Percentiles rank a stretch among this genome's conserved stretches.
Evolutionary conservation across 2,888 invertebrate species (phyloP).

Genomic region (Amblyjoppa fuscipennis): DNA sequence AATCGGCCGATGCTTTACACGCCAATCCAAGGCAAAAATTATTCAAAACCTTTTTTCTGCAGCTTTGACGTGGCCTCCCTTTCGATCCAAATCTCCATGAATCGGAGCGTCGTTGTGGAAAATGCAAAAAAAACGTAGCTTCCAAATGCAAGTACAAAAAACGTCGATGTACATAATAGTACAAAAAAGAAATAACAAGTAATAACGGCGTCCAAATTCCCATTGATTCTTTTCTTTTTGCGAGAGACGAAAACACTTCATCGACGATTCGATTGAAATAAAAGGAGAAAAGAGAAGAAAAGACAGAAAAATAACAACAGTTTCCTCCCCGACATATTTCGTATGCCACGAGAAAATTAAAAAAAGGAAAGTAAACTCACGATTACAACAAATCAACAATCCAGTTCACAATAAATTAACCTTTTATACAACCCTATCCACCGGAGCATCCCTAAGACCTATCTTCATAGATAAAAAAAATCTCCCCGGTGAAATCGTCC

Average conservation of each 20-base stretch:
- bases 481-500: neutral
- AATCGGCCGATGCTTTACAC: too few species aligned
- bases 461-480: neutral
- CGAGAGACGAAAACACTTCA: conserved; percentile 26
- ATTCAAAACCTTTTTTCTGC: neutral
- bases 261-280: conserved; percentile 7
- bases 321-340: neutral
- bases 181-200: neutral
- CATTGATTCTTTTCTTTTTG: neutral
- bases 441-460: neutral
- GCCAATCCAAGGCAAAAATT: neutral
- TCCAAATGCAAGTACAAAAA: conserved; percentile 1
- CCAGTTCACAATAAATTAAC: conserved; percentile 14
- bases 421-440: neutral
- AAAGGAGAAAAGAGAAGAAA: neutral
- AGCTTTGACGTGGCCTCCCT: neutral
- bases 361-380: neutral
- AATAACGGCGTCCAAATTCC: neutral
- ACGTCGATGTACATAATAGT: neutral
- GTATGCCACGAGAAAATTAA: too few species aligned
- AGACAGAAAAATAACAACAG: neutral
- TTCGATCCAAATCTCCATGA: neutral
- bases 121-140: neutral
- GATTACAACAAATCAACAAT: conserved; percentile 36
- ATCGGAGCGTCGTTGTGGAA: neutral